phyloP scores from a whole-genome alignment of 2,797 vertebrate species.

The Mormyrops boulengeri region DNA sequence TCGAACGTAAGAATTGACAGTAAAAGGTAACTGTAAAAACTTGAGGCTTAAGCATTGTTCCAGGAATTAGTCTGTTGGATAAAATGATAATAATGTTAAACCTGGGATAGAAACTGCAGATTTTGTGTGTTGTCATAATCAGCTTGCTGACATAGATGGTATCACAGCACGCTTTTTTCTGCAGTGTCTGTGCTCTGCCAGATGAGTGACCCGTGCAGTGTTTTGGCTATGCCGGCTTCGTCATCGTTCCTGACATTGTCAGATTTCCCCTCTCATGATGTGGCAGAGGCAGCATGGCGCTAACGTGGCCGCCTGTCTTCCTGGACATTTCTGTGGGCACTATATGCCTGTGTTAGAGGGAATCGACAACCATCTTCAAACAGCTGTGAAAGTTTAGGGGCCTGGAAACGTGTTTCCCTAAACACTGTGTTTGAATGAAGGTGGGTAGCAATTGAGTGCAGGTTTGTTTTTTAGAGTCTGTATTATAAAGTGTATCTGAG shows the following conservation, averaged over 20 bases:
- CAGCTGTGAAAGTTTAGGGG: neutral
- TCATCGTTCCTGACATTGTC: constrained; percentile 11
- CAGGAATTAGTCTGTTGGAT: neutral
- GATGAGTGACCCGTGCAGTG: neutral
- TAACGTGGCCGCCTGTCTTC: neutral
- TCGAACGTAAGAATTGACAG: neutral
- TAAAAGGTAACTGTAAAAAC: neutral
- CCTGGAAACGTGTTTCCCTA: neutral
- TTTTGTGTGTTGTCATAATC: neutral
- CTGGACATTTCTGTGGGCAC: neutral
- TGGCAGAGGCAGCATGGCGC: neutral
- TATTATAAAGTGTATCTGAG: neutral
- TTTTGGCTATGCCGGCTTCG: constrained; percentile 18
- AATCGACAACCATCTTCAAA: neutral
- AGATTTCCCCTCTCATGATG: neutral
- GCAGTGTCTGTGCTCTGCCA: neutral
- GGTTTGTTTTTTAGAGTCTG: neutral
- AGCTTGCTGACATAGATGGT: neutral
- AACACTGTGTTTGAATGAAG: neutral
- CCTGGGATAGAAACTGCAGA: neutral
- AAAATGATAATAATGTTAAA: neutral
- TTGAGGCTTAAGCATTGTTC: neutral
- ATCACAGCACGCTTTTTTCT: constrained; percentile 4
- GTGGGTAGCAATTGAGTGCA: neutral
- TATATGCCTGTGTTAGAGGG: neutral